A percentile compares a stretch with the other conserved stretches of the same genome.
These are phyloP conservation scores for Lethenteron camtschaticum DNA, from an alignment of 2,113 vertebrate genomes.

Conservation along the genomic window DNA sequence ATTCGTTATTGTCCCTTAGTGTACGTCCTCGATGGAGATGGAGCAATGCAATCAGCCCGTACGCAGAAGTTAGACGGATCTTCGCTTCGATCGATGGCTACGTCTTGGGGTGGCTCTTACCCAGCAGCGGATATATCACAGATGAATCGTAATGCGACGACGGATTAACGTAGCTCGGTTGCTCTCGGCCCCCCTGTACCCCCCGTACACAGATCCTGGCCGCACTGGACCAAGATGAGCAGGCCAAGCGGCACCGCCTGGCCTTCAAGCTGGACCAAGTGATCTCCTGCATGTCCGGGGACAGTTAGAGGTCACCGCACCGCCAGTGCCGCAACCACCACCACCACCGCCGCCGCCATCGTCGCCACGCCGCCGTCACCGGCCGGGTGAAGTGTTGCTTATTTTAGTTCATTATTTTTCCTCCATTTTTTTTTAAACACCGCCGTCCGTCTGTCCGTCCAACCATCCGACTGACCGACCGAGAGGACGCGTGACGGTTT, in stretches of 20 bases:
- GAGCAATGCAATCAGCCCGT: neutral
- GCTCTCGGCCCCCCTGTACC: neutral
- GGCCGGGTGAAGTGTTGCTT: neutral
- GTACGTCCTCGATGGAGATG: neutral
- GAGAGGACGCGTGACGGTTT: too few relatives aligned
- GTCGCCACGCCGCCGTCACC: neutral
- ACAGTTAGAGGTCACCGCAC: constrained; percentile 36
- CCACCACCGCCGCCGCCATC: neutral
- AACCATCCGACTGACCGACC: too few relatives aligned
- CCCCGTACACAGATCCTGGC: constrained; percentile 40
- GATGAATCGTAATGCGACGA: neutral
- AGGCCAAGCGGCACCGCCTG: constrained; percentile 65
- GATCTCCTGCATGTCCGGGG: constrained; percentile 70
- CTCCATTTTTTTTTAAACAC: neutral
- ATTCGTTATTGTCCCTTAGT: too few relatives aligned
- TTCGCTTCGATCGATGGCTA: neutral
- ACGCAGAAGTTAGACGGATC: neutral
- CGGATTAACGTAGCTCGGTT: neutral
- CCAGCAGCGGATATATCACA: neutral
- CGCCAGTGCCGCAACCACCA: neutral
- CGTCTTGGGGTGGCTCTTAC: neutral
- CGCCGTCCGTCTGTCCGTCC: too few relatives aligned
- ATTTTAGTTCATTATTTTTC: neutral
- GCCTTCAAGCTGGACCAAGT: constrained; percentile 89
- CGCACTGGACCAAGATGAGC: constrained; percentile 75